Evolutionary conservation across 2,888 invertebrate genomes (phyloP).

Genomic region (Rhorus exstirpatorius): DNA sequence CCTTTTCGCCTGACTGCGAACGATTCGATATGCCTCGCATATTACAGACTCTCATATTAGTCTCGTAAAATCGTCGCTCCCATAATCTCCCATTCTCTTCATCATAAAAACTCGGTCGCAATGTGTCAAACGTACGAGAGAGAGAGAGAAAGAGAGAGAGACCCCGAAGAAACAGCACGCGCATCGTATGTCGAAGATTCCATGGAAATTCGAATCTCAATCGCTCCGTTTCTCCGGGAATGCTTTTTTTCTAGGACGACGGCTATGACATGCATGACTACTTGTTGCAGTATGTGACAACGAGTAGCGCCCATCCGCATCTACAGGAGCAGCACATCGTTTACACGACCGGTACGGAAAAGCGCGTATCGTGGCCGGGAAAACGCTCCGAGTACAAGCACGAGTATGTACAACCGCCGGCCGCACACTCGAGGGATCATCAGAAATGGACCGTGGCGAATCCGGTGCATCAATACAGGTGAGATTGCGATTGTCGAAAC

Average conservation of each 20-base stretch:
- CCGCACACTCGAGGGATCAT: conserved; percentile 88
- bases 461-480: conserved; percentile 86
- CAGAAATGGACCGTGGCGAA: conserved; percentile 88
- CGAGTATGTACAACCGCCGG: conserved; percentile 88
- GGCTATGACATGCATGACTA: conserved; percentile 85
- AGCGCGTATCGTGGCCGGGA: conserved; percentile 88
- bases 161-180: too few species aligned
- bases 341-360: conserved; percentile 87
- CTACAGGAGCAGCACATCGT: conserved; percentile 87
- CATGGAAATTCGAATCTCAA: too few species aligned
- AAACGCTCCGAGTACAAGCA: conserved; percentile 87
- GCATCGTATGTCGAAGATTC: too few species aligned
- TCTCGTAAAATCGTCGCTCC: too few species aligned
- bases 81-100: too few species aligned
- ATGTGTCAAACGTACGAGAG: too few species aligned
- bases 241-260: conserved; percentile 82
- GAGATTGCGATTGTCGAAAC: conserved; percentile 69
- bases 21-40: too few species aligned
- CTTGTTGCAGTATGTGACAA: conserved; percentile 86
- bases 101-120: too few species aligned
- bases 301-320: conserved; percentile 85
- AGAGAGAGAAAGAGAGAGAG: too few species aligned
- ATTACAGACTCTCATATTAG: too few species aligned
- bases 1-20: too few species aligned
- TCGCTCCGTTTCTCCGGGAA: conserved; percentile 38